These are phyloP conservation scores for Neelides folsomi DNA, from an alignment of 2,888 invertebrate genomes.

Conservation along the genomic window DNA sequence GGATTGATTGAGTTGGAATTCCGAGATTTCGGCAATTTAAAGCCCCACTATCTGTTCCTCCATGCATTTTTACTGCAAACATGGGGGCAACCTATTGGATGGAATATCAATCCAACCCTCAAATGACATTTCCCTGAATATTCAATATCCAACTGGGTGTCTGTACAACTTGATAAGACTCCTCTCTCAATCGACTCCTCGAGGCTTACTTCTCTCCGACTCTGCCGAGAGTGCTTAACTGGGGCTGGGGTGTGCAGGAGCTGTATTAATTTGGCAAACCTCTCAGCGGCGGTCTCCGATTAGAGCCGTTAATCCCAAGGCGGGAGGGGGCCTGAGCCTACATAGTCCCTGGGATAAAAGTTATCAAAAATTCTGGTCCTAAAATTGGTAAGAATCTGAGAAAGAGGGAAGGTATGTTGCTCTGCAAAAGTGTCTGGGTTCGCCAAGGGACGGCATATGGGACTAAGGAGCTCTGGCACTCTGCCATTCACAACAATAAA, in stretches of 20 bases:
- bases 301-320: not conserved
- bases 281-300: not conserved
- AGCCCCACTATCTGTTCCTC: slow-evolving; percentile 13
- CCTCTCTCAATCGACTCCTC: slow-evolving; percentile 5
- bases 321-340: not conserved
- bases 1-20: slow-evolving; percentile 14
- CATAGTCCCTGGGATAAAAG: too few relatives aligned
- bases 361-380: not conserved
- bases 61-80: slow-evolving; percentile 24
- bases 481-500: slow-evolving; percentile 29
- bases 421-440: slow-evolving; percentile 18
- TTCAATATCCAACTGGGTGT: slow-evolving; percentile 20
- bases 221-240: not conserved
- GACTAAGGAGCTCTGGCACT: slow-evolving; percentile 20
- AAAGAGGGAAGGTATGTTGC: slow-evolving; percentile 6
- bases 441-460: slow-evolving; percentile 20
- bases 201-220: not conserved
- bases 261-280: not conserved
- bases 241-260: not conserved
- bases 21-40: slow-evolving; percentile 10
- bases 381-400: not conserved
- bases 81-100: slow-evolving; percentile 1
- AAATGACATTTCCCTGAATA: slow-evolving; percentile 26
- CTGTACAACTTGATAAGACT: slow-evolving; percentile 23
- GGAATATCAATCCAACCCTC: slow-evolving; percentile 5